Percentiles rank a stretch among this genome's conserved stretches.
Evolutionary conservation across 1,140 invertebrate species (phyloP).

Genomic region (Drosophila murphyi): DNA sequence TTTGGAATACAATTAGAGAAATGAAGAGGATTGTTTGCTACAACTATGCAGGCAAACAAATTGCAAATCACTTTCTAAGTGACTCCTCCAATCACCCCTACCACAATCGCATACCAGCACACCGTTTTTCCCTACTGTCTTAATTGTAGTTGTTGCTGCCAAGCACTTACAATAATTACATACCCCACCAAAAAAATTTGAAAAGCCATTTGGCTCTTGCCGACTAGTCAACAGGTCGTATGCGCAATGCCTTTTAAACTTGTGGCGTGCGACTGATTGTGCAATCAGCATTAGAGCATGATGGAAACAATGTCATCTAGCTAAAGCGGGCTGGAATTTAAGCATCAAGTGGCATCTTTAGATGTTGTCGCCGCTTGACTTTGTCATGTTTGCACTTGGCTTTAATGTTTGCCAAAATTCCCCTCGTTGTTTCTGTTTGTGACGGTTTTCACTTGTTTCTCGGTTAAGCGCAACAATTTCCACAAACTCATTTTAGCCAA

Average conservation of each 20-base stretch:
- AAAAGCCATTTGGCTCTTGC: slow-evolving; percentile 7
- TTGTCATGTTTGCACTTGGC: slow-evolving; percentile 43
- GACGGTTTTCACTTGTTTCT: not conserved
- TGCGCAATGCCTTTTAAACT: slow-evolving; percentile 20
- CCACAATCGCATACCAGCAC: not conserved
- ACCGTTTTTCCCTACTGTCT: not conserved
- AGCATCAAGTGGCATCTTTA: slow-evolving; percentile 36
- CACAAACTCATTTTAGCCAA: slow-evolving; percentile 29
- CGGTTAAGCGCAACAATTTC: slow-evolving; percentile 31
- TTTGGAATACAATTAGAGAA: too few species aligned
- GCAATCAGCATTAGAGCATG: slow-evolving; percentile 46
- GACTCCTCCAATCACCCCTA: not conserved
- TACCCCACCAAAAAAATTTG: not conserved
- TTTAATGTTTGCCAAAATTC: slow-evolving; percentile 25
- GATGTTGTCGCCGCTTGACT: slow-evolving; percentile 44
- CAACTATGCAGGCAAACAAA: too few species aligned
- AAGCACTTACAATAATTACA: slow-evolving; percentile 45
- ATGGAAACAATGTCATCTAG: slow-evolving; percentile 20
- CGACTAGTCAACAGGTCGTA: slow-evolving; percentile 47
- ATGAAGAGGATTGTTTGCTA: too few species aligned
- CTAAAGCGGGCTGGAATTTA: slow-evolving; percentile 23
- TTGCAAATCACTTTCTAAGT: too few species aligned
- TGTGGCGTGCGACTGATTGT: slow-evolving; percentile 30
- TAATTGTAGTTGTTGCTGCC: not conserved
- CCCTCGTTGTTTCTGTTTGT: not conserved